These are phyloP conservation scores for Aplochiton taeniatus DNA, from an alignment of 2,797 vertebrate species.

Conservation along the genomic window DNA sequence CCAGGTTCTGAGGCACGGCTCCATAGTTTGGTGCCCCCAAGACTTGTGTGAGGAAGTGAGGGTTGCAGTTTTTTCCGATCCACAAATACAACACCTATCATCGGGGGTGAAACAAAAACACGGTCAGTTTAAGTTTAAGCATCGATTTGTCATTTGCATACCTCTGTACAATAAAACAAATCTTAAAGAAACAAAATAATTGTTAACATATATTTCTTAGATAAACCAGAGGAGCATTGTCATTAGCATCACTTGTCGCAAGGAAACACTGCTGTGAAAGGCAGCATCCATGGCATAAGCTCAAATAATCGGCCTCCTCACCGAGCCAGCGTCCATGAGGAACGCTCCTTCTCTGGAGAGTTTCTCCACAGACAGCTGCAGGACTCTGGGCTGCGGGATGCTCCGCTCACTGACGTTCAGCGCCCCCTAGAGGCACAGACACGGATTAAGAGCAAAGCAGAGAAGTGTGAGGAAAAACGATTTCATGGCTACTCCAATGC, in stretches of 20 bases:
- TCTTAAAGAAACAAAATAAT: too few species aligned
- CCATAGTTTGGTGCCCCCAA: conserved; percentile 86
- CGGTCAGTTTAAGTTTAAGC: not conserved
- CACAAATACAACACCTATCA: conserved; percentile 88
- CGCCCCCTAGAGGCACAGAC: conserved; percentile 75
- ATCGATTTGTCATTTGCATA: too few species aligned
- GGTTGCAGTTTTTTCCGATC: conserved; percentile 89
- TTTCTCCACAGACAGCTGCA: conserved; percentile 94
- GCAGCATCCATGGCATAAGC: not conserved
- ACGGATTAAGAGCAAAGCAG: not conserved
- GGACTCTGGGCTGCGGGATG: conserved; percentile 88
- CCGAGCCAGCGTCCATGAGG: conserved; percentile 92
- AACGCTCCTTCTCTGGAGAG: conserved; percentile 89
- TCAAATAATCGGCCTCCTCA: conserved; percentile 59
- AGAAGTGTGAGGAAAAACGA: not conserved
- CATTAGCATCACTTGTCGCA: not conserved
- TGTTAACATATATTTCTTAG: too few species aligned
- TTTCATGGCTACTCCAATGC: too few species aligned
- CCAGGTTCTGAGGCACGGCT: conserved; percentile 87
- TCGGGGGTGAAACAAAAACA: not conserved
- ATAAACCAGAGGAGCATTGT: too few species aligned
- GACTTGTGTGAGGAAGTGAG: conserved; percentile 86
- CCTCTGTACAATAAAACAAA: too few species aligned
- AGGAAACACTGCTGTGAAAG: not conserved
- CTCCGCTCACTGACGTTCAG: conserved; percentile 87